Conservation (phyloP, 92 coral and sea anemone species). For the Scolanthus callimorphus region DNA sequence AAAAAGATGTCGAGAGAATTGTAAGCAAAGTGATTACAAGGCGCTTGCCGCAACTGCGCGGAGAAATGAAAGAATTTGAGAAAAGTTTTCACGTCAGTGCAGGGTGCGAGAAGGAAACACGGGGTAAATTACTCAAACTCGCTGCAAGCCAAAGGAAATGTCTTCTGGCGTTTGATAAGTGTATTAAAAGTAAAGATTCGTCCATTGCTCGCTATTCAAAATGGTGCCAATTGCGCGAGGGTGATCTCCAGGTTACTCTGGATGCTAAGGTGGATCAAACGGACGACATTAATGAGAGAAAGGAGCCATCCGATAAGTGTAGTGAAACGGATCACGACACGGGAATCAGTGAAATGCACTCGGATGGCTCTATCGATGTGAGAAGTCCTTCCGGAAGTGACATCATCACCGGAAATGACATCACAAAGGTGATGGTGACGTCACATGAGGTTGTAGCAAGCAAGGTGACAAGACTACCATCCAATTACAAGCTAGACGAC, state of each 20-base stretch:
- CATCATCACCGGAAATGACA: too few relatives aligned
- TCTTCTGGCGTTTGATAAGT: constrained; percentile 23
- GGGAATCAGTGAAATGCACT: constrained; percentile 77
- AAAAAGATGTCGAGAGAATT: constrained; percentile 8
- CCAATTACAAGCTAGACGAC: background rate
- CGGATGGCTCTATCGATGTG: constrained; percentile 53
- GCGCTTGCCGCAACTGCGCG: constrained; percentile 19
- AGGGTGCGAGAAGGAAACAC: constrained; percentile 25
- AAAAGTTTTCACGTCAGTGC: constrained; percentile 9
- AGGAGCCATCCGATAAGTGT: constrained; percentile 11
- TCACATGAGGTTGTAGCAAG: background rate
- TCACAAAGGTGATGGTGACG: background rate
- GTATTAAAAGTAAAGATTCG: constrained; percentile 30
- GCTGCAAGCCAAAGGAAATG: constrained; percentile 40
- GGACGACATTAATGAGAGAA: background rate
- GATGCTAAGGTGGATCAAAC: background rate
- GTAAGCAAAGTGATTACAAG: constrained; percentile 12
- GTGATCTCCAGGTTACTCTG: background rate
- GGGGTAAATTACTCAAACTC: constrained; percentile 13
- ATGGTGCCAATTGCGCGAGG: constrained; percentile 1
- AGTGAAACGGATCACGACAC: constrained; percentile 80
- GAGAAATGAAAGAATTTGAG: constrained; percentile 7
- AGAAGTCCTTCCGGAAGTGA: constrained; percentile 5
- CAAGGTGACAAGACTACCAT: background rate
- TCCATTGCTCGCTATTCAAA: constrained; percentile 30